Evolutionary conservation across 2,113 vertebrate genomes (phyloP).

Genomic region (Trematocara variabile): DNA sequence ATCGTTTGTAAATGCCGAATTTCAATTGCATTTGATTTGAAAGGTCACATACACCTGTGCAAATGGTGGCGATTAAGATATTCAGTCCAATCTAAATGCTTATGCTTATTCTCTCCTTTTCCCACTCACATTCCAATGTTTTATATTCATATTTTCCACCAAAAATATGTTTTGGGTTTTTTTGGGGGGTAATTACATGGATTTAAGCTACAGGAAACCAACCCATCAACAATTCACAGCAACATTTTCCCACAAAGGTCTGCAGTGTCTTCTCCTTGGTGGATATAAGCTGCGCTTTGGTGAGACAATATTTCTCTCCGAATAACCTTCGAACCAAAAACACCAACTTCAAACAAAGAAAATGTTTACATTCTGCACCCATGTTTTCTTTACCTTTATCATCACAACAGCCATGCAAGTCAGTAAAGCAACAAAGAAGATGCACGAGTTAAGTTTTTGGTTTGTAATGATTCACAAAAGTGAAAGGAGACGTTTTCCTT

Average conservation of each 20-base stretch:
- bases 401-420: neutral
- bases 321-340: constrained; percentile 36
- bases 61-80: neutral
- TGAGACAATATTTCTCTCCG: constrained; percentile 1
- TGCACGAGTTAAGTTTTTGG: neutral
- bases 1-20: neutral
- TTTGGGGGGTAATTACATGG: neutral
- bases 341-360: neutral
- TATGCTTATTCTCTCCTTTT: neutral
- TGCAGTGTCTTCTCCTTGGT: constrained; percentile 45
- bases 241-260: constrained; percentile 57
- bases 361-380: constrained; percentile 63
- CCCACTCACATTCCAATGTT: neutral
- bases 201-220: constrained; percentile 27
- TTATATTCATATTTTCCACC: neutral
- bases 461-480: neutral
- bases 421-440: constrained; percentile 6
- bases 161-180: neutral
- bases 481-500: neutral
- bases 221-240: constrained; percentile 50
- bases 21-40: neutral
- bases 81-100: neutral
- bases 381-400: constrained; percentile 48
- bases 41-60: neutral
- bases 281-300: constrained; percentile 20